Evolutionary conservation across 1,140 invertebrate genomes (phyloP), one percentile per base, ranked within the genome.

Genomic region (Achatina immaculata): DNA sequence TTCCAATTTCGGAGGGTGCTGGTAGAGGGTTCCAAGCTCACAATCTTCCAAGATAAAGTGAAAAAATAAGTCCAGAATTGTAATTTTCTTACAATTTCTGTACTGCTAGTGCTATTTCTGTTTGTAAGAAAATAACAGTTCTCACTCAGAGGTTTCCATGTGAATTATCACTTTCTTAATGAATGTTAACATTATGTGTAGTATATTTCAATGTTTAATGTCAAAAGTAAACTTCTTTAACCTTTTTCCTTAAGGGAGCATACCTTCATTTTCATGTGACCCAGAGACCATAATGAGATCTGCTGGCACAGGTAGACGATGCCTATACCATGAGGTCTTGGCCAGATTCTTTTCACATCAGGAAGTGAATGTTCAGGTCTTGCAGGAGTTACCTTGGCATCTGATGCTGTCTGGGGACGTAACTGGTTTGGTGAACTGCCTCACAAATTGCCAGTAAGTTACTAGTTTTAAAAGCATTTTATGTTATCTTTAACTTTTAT

Each of bases 311-410:
- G 42, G 34, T 14, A 40, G 45, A 36, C 68, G 80, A 34, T 48
- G 65, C 21, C 51, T 40, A 38, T 66, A 86, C 76, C 88, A 90
- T 69, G 43, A 66, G n/a, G 78, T 86, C 40, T 73, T 90, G 21
- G 87, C 87, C 6, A 80, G 81, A 14, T 89, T 84, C 78, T 90
- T 90, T 81, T 43, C 69, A 14, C 51, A 83, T 36, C 86, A 87
- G 55, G 73, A 84, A 34, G 76, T 85, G 51, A 84, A 82, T 45
- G 80, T 83, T 66, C 74, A 86, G 38, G 69, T 82, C 9, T 42
- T 85, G 19, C 84, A 89, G 40, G 89, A 90, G 81, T 81, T 90
- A 81, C 89, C 89, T 43, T 89, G 87, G 86, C 89, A 90, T 75
- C 84, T 89, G 40, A 65, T 89, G 81, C 85, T 86, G 84, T 73